Conservation (phyloP, 2,113 vertebrate species). For the Muntiacus reevesi region DNA sequence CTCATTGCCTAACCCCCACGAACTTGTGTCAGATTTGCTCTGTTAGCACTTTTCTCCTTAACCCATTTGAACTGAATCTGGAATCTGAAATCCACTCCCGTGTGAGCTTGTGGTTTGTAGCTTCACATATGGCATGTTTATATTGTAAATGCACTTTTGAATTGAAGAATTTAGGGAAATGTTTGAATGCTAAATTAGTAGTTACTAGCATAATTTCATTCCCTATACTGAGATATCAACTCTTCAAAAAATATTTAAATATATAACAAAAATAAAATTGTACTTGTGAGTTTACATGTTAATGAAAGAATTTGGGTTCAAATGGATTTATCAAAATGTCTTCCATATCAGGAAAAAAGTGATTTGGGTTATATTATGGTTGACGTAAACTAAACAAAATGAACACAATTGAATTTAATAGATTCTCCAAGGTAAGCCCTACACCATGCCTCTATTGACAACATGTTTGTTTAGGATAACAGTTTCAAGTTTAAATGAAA, state of each 20-base stretch:
- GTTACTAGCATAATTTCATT: conserved; percentile 28
- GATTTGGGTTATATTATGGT: neutral
- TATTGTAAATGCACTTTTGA: conserved; percentile 80
- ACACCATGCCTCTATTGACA: neutral
- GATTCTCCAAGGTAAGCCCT: neutral
- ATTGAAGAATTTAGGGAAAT: conserved; percentile 37
- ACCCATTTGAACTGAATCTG: conserved; percentile 45
- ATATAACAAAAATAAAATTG: conserved; percentile 62
- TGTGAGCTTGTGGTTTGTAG: conserved; percentile 60
- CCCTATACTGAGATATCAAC: conserved; percentile 3
- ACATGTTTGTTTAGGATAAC: neutral
- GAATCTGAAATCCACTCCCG: conserved; percentile 60
- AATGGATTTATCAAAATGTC: conserved; percentile 22
- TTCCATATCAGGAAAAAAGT: conserved; percentile 15
- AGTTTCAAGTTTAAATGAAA: conserved; percentile 3
- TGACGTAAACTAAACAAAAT: conserved; percentile 29
- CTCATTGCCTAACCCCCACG: conserved; percentile 79
- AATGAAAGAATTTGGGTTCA: conserved; percentile 50
- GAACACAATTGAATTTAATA: conserved; percentile 20
- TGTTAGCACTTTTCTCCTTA: conserved; percentile 72
- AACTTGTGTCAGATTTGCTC: conserved; percentile 80
- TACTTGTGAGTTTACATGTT: conserved; percentile 34
- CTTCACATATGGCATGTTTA: conserved; percentile 55
- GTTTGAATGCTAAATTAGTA: conserved; percentile 41
- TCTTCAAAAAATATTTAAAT: conserved; percentile 62